A percentile compares a stretch with the other conserved stretches of the same genome.
Conservation (phyloP, 92 coral and sea anemone genomes). For the Epizoanthus rinbou region DNA sequence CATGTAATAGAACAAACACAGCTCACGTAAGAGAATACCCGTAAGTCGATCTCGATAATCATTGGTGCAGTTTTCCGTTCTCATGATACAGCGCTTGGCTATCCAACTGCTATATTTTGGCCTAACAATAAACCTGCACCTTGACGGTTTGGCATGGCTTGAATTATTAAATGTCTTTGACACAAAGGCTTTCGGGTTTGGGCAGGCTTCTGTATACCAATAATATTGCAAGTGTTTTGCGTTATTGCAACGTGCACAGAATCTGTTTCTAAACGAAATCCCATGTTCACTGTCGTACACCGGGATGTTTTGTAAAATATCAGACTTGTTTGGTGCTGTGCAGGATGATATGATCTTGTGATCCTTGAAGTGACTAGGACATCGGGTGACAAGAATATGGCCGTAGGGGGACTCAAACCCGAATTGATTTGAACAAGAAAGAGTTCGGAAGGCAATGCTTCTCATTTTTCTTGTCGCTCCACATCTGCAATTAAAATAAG, state of each 20-base stretch:
- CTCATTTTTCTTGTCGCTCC: not conserved
- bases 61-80: not conserved
- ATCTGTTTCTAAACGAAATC: not conserved
- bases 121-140: not conserved
- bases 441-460: not conserved
- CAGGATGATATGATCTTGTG: not conserved
- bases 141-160: not conserved
- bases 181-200: not conserved
- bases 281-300: not conserved
- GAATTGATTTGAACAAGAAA: not conserved
- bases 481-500: not conserved
- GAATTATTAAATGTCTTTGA: not conserved
- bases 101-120: not conserved
- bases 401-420: not conserved
- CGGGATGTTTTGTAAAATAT: not conserved
- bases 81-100: not conserved
- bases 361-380: not conserved
- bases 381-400: not conserved
- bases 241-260: constrained; percentile 9
- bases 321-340: not conserved
- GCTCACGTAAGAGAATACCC: not conserved
- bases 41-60: not conserved
- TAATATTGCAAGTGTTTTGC: not conserved
- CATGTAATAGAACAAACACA: not conserved
- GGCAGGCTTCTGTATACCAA: not conserved